Base-by-base conservation (phyloP, 2,888 invertebrate species). In the Mylabris sibirica region DNA sequence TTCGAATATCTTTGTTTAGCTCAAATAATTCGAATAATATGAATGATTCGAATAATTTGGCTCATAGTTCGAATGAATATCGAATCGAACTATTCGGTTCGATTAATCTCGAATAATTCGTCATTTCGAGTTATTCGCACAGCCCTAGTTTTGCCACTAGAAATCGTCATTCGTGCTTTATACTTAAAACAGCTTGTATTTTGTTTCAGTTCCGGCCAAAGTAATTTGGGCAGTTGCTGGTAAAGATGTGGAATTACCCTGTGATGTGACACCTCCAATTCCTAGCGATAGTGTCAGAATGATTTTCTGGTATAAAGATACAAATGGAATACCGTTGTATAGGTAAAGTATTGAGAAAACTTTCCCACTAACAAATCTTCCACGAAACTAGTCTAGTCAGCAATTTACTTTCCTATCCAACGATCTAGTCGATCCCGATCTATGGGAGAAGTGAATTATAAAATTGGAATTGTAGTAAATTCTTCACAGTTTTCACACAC, bases 231-330 rank as follows among this genome's bases (percentile, higher is more conserved):
- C 93, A 14, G 91, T 91, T 14, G 89, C 91, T 44, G 93, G 93
- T 59, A 90, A 90, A 65, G 90, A 91, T 81, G 93, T 92, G 24
- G 90, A 92, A 66, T 86, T 96, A 74, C 95, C 96, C 0, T 96
- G 96, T 86, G 93, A 96, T 85, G 88, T 96, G 74, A 90, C 90
- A 63, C 90, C 92, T 38, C 90, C 94, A 0, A 88, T 90, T 26
- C 88, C 90, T 0, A 88, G 88, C 63, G 91, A 94, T 76, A 87
- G 88, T 66, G 92, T 95, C 60, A 93, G 91, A 79, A 91, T 96
- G 90, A 90, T 95, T 79, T 90, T 96, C 71, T 96, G 96, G 96
- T 96, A 95, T 88, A 95, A 95, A 84, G 95, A 95, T 81, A 88
- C 90, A 62, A 90, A 90, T 63, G 91, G 93, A 69, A 94, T 95